Evolutionary conservation across 2,888 invertebrate species (phyloP).

Genomic region (Acronicta alni): DNA sequence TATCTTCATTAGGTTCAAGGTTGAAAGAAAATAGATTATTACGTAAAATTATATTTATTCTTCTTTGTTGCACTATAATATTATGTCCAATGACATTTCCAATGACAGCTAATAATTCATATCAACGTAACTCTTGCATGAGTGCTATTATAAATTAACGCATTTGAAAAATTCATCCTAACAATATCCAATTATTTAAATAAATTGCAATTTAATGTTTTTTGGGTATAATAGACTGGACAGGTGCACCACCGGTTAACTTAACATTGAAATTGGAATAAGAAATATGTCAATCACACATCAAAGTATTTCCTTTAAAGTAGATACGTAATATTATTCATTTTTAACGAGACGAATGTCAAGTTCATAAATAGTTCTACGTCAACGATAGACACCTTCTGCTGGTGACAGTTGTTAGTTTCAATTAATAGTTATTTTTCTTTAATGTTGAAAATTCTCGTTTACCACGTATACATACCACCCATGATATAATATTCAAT

Average conservation of each 20-base stretch:
- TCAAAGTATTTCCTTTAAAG: constrained; percentile 65
- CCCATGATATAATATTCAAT: constrained; percentile 37
- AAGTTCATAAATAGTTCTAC: constrained; percentile 52
- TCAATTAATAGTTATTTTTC: constrained; percentile 42
- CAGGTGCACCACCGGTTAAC: constrained; percentile 54
- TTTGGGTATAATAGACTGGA: constrained; percentile 34
- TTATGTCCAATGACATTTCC: constrained; percentile 32
- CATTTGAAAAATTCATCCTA: constrained; percentile 34
- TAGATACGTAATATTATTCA: constrained; percentile 60
- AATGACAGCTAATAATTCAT: constrained; percentile 35
- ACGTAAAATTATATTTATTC: constrained; percentile 1
- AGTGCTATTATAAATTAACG: constrained; percentile 30
- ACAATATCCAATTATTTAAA: constrained; percentile 53
- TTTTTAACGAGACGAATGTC: constrained; percentile 65
- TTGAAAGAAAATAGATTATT: not conserved
- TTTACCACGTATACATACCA: constrained; percentile 44
- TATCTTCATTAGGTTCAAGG: constrained; percentile 10
- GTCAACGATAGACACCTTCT: constrained; percentile 47
- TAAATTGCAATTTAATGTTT: constrained; percentile 44
- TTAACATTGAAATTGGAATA: constrained; percentile 53
- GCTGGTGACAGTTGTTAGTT: constrained; percentile 53
- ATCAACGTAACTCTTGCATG: constrained; percentile 17
- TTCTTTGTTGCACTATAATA: not conserved
- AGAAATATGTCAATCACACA: constrained; percentile 69
- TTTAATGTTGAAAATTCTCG: constrained; percentile 37